Base-by-base conservation (phyloP, 92 coral and sea anemone species). In the Zoanthus sociatus region DNA sequence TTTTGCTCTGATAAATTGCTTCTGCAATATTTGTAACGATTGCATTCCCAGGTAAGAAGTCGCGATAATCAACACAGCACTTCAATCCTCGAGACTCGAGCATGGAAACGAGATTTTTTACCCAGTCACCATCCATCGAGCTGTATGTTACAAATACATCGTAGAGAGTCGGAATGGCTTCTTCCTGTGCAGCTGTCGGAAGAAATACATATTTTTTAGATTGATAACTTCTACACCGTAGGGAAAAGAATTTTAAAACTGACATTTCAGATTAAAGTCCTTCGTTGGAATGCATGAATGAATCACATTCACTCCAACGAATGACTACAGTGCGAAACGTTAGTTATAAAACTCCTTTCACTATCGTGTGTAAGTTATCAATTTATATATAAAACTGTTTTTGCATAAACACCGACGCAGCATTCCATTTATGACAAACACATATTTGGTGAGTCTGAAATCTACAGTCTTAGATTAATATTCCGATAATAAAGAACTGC, bases 141-240 rank as follows among this genome's bases (percentile, higher is more conserved):
- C 98, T 94, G 86, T 90, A 96, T 70, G 98, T 93, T 69, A 96
- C 87, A 61, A 96, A 96, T 30, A 95, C 98, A 26, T 96, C 98
- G 67, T 94, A 94, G 13, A 50, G 73, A 3, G 86, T 42, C 44
- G 84, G 84, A 20, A 33, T 44, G 13, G 50, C 8, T 3, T 77
- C 74, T 47, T 61, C 73, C 14, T 16, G 44, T 10, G 15, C 42
- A 79, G 1, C 84, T 79, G 84, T 31, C 21, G 44, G 54, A 10
- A 20, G 11, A 9, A 69, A 69, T 26, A 67, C 37, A 20, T 18
- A 66, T 67, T 26, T 69, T 10, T 20, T 69, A 12, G 1, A 33
- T 26, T 33, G 15, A 69, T 30, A 26, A 17, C 69, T 63, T 17
- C 6, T 3, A 63, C n/a, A 8, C 9, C 7, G 69, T 18, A n/a